A percentile compares a stretch with the other conserved stretches of the same genome.
Conservation (phyloP, 2,113 vertebrate genomes). For the Neoarius graeffei region DNA sequence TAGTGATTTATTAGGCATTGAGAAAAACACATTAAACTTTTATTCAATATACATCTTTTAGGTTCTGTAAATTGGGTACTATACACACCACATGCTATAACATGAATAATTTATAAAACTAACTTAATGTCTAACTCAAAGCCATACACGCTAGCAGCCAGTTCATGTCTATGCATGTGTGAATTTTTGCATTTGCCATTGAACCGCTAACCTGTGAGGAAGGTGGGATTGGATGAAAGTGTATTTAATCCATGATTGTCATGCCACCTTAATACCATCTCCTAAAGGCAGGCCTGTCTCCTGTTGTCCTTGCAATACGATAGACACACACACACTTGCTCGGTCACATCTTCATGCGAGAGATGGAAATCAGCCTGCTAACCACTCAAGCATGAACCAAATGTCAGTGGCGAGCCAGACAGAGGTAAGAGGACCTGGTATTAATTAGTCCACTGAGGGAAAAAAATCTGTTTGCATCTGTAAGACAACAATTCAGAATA, state of each 20-base stretch:
- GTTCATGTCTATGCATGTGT: slow-evolving; percentile 56
- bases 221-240: slow-evolving; percentile 57
- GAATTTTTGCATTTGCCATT: slow-evolving; percentile 60
- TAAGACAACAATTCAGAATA: slow-evolving; percentile 60
- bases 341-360: slow-evolving; percentile 66
- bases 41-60: background rate
- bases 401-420: slow-evolving; percentile 74
- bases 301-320: slow-evolving; percentile 64
- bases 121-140: slow-evolving; percentile 23
- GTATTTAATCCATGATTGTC: slow-evolving; percentile 71
- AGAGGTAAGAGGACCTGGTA: slow-evolving; percentile 67
- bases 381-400: slow-evolving; percentile 82
- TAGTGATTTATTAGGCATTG: background rate
- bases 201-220: slow-evolving; percentile 64
- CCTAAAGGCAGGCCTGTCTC: slow-evolving; percentile 57
- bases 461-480: slow-evolving; percentile 63
- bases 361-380: slow-evolving; percentile 76
- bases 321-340: slow-evolving; percentile 50
- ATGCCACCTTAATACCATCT: slow-evolving; percentile 70
- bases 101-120: slow-evolving; percentile 45
- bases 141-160: slow-evolving; percentile 38
- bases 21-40: background rate
- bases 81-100: slow-evolving; percentile 43
- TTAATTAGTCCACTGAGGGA: slow-evolving; percentile 72
- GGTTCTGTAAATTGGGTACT: background rate